These are phyloP conservation scores for Mylabris sibirica DNA, from an alignment of 2,888 invertebrate genomes.

Conservation along the genomic window DNA sequence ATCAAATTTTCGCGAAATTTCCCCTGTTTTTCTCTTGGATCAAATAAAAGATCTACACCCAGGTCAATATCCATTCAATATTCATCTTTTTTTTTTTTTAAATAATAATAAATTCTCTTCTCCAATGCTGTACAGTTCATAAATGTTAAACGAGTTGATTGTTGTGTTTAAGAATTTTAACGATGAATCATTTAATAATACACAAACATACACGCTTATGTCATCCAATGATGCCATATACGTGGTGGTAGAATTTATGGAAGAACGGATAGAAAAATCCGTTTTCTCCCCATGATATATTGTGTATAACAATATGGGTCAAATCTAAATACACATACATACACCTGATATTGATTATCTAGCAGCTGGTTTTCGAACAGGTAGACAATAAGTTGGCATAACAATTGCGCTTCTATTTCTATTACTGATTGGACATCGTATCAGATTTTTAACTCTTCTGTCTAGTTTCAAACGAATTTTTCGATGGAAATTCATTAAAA, in stretches of 20 bases:
- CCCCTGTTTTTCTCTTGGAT: not conserved
- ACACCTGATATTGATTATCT: not conserved
- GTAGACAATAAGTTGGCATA: not conserved
- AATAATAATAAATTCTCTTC: too few relatives aligned
- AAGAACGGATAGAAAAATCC: not conserved
- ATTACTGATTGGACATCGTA: not conserved
- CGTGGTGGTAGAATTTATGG: not conserved
- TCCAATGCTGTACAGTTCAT: conserved; percentile 31
- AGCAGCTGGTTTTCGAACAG: not conserved
- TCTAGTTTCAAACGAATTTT: not conserved
- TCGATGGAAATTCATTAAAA: not conserved
- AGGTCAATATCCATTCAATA: conserved; percentile 22
- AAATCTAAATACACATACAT: not conserved
- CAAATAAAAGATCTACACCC: conserved; percentile 18
- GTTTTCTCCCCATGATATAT: too few relatives aligned
- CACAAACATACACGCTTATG: not conserved
- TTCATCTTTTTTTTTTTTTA: not conserved
- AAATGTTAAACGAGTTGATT: conserved; percentile 41
- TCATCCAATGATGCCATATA: conserved; percentile 7
- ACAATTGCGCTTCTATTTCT: not conserved
- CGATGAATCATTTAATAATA: conserved; percentile 35
- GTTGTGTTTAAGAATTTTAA: conserved; percentile 31
- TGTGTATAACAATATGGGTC: not conserved
- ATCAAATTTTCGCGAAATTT: not conserved
- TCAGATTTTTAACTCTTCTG: not conserved